Evolutionary conservation across 2,113 vertebrate species (phyloP).

Genomic region (Lamprologus tigripictilis): DNA sequence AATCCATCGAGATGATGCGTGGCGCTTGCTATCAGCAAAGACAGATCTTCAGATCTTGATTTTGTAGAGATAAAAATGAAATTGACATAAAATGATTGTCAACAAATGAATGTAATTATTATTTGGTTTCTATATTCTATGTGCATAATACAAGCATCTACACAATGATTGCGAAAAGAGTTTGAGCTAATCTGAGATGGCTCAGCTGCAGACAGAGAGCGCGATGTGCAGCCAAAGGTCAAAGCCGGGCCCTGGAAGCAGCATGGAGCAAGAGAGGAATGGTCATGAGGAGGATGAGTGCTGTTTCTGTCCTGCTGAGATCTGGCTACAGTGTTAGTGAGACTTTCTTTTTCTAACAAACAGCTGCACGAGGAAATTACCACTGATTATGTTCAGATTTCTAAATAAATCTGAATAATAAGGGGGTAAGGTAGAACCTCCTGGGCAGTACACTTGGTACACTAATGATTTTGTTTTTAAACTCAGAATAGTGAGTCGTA

Average conservation of each 20-base stretch:
- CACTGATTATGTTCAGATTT: background rate
- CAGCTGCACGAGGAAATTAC: background rate
- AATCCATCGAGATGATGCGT: background rate
- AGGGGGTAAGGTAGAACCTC: background rate
- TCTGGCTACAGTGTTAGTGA: slow-evolving; percentile 8
- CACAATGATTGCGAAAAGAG: background rate
- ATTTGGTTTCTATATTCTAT: background rate
- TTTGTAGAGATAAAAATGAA: background rate
- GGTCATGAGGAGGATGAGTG: slow-evolving; percentile 43
- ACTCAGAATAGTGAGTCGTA: background rate
- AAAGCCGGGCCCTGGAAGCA: slow-evolving; percentile 24
- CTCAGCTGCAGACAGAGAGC: slow-evolving; percentile 45
- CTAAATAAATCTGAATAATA: background rate
- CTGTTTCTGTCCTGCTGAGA: slow-evolving; percentile 39
- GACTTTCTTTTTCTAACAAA: background rate
- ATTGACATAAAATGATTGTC: background rate
- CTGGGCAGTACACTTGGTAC: background rate
- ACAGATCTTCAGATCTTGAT: background rate
- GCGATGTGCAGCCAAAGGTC: slow-evolving; percentile 38
- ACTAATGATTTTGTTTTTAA: background rate
- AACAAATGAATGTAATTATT: background rate
- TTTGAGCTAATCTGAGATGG: slow-evolving; percentile 11
- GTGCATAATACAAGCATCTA: background rate
- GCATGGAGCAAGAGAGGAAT: slow-evolving; percentile 28
- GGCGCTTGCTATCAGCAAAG: background rate